Evolutionary conservation across 2,113 vertebrate genomes (phyloP).

Genomic region (Maccullochella peelii): DNA sequence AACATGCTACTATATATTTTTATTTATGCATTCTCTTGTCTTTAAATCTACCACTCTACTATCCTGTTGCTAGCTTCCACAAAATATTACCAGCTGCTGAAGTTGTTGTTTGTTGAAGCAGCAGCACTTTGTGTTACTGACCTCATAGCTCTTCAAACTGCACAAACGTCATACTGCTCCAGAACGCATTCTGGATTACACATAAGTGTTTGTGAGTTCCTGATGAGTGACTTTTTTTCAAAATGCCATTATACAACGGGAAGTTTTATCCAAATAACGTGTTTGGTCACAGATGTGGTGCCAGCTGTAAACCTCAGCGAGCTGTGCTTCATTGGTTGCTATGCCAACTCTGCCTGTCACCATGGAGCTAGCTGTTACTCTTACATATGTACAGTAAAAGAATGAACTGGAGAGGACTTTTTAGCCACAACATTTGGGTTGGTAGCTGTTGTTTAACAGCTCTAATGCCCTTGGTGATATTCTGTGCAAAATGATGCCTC

Average conservation of each 20-base stretch:
- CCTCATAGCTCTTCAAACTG: neutral
- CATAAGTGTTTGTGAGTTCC: neutral
- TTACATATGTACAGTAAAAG: neutral
- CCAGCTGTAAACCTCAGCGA: conserved; percentile 37
- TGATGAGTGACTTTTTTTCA: conserved; percentile 32
- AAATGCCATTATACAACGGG: conserved; percentile 2
- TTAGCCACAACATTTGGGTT: neutral
- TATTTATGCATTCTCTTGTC: neutral
- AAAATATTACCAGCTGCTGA: neutral
- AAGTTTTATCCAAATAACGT: conserved; percentile 18
- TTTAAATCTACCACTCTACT: neutral
- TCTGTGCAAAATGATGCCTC: no score
- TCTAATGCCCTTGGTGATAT: neutral
- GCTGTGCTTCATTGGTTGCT: conserved; percentile 5
- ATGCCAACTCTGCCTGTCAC: conserved; percentile 18
- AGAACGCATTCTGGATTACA: neutral
- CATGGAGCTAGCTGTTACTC: neutral
- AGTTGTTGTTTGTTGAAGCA: neutral
- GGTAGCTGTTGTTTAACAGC: neutral
- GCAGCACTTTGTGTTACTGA: neutral
- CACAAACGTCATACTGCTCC: neutral
- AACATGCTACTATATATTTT: neutral
- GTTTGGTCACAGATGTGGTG: conserved; percentile 52
- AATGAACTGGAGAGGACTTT: neutral
- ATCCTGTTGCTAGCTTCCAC: neutral